Evolutionary conservation across 1,140 invertebrate genomes (phyloP).

Genomic region (Ganaspis sp.): DNA sequence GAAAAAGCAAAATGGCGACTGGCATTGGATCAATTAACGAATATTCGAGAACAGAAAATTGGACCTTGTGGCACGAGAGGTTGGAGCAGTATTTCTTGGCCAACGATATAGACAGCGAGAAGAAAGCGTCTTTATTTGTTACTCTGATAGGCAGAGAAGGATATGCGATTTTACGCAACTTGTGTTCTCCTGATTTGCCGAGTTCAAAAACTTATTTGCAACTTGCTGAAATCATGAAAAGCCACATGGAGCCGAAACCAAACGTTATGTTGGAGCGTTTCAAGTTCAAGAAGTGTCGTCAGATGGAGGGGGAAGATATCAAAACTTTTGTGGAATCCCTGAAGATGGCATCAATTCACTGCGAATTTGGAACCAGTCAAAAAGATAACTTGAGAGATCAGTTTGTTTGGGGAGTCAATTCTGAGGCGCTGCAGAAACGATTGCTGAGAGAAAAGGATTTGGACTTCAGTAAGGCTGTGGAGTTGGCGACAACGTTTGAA

Average conservation of each 20-base stretch:
- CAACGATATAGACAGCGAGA: slow-evolving; percentile 46
- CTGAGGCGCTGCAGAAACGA: slow-evolving; percentile 46
- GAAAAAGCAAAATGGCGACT: slow-evolving; percentile 29
- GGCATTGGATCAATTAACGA: slow-evolving; percentile 33
- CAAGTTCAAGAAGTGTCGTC: slow-evolving; percentile 57
- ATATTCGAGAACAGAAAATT: slow-evolving; percentile 34
- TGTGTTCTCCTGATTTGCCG: slow-evolving; percentile 58
- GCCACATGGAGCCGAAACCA: slow-evolving; percentile 58
- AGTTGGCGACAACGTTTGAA: slow-evolving; percentile 49
- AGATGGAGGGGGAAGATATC: neutral
- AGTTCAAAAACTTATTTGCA: slow-evolving; percentile 52
- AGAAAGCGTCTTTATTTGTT: slow-evolving; percentile 55
- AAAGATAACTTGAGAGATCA: slow-evolving; percentile 57
- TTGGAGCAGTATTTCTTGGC: slow-evolving; percentile 56
- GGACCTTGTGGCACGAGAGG: slow-evolving; percentile 40
- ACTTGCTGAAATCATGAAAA: slow-evolving; percentile 51
- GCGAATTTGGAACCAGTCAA: slow-evolving; percentile 56
- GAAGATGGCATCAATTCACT: slow-evolving; percentile 54
- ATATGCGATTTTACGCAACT: slow-evolving; percentile 58
- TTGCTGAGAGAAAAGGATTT: slow-evolving; percentile 52
- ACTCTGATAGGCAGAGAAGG: slow-evolving; percentile 55
- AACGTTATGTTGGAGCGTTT: slow-evolving; percentile 61
- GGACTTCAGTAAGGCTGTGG: slow-evolving; percentile 51
- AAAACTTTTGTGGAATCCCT: slow-evolving; percentile 45
- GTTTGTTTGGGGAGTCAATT: slow-evolving; percentile 59